phyloP scores from a whole-genome alignment of 2,797 vertebrate genomes.

The Cuculus canorus region DNA sequence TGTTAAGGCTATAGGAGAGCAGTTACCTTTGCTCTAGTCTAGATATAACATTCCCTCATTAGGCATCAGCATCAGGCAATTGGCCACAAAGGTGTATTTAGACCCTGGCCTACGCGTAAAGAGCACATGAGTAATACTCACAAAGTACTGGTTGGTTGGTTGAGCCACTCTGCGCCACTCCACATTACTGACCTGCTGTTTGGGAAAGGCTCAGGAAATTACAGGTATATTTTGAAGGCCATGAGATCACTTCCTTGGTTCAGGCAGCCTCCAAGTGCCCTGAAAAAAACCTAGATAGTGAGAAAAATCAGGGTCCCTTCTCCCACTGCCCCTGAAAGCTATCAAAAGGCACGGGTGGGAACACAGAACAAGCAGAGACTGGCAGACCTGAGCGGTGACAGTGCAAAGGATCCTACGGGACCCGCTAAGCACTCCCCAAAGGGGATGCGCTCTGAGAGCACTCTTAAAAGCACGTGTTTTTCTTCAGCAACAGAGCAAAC shows the following conservation, averaged over 20 bases:
- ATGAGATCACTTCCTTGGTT: neutral
- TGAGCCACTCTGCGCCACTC: neutral
- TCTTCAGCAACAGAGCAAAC: neutral
- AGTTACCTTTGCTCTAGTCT: neutral
- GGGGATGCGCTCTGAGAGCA: rapidly evolving
- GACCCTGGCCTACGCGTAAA: neutral
- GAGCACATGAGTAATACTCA: neutral
- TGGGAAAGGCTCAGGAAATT: neutral
- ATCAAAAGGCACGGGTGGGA: neutral
- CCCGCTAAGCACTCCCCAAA: neutral
- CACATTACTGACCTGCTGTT: neutral
- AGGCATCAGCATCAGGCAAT: neutral
- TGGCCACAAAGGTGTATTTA: constrained; percentile 1
- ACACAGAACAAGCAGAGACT: neutral
- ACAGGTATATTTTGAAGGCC: neutral
- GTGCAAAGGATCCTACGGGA: neutral
- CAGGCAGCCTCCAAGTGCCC: neutral
- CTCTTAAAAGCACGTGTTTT: neutral
- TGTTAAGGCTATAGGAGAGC: neutral
- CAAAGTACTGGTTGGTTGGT: neutral
- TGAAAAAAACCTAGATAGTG: neutral
- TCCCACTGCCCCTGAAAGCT: neutral
- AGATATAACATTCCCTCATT: neutral
- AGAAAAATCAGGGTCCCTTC: neutral
- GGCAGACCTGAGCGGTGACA: neutral